phyloP scores from a whole-genome alignment of 2,113 vertebrate genomes.

The Eira barbara region DNA sequence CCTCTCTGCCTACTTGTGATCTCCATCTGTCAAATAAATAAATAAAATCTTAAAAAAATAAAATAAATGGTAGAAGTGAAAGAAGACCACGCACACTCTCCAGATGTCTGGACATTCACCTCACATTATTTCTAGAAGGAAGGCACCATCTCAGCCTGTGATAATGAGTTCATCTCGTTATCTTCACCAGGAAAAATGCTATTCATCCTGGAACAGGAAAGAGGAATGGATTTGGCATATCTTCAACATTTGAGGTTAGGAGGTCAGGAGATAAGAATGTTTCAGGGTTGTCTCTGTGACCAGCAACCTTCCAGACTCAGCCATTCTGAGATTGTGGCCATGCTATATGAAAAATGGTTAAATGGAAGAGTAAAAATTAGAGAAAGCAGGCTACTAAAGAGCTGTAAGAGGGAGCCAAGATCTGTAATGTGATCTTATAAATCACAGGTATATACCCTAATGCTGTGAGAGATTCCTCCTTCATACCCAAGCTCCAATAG shows the following conservation, averaged over 20 bases:
- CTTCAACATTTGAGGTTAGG: not conserved
- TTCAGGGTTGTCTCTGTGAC: not conserved
- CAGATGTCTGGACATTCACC: not conserved
- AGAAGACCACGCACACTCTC: not conserved
- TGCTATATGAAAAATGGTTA: not conserved
- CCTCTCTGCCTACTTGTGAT: too few species aligned
- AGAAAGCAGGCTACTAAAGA: not conserved
- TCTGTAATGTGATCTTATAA: not conserved
- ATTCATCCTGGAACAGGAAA: not conserved
- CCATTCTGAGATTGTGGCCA: not conserved
- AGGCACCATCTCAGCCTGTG: not conserved
- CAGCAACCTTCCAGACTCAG: not conserved
- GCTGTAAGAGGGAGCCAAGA: not conserved
- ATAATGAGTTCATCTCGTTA: too few species aligned
- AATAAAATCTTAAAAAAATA: too few species aligned
- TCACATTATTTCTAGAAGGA: not conserved
- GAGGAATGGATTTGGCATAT: not conserved
- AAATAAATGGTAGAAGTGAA: not conserved
- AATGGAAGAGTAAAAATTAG: not conserved
- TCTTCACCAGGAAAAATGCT: not conserved
- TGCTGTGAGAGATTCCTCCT: not conserved
- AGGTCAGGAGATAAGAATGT: not conserved
- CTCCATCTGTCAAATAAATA: too few species aligned
- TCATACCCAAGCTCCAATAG: not conserved
- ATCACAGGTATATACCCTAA: not conserved